These are phyloP conservation scores for Lepidocyrtinus sp. DNA, from an alignment of 2,888 invertebrate species.

Conservation along the genomic window DNA sequence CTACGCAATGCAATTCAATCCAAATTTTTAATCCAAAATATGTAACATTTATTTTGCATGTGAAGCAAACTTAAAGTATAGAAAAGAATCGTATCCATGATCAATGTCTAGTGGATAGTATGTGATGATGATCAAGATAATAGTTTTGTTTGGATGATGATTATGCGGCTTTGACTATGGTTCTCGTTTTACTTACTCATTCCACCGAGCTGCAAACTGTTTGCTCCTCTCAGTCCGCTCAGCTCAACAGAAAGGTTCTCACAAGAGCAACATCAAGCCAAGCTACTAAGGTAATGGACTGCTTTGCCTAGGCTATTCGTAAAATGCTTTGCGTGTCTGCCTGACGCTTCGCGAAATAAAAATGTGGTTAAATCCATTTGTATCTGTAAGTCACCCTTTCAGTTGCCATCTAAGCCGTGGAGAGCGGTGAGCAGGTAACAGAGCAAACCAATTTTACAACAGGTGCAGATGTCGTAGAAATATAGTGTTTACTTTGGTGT, in stretches of 20 bases:
- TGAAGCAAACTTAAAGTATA: not conserved
- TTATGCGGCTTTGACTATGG: conserved; percentile 8
- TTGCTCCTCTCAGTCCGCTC: conserved; percentile 1
- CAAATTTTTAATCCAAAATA: no score
- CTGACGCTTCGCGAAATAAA: conserved; percentile 1
- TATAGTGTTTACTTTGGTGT: no score
- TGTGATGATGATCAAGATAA: not conserved
- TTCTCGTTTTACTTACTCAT: not conserved
- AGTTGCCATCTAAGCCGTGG: conserved; percentile 49
- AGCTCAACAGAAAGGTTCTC: no score
- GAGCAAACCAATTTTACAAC: not conserved
- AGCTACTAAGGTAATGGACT: not conserved
- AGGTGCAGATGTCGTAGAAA: no score
- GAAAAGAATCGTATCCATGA: not conserved
- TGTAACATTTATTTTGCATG: not conserved
- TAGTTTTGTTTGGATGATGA: not conserved
- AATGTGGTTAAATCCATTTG: conserved; percentile 41
- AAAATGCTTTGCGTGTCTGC: not conserved
- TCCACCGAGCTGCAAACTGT: not conserved
- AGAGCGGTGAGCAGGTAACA: conserved; percentile 19
- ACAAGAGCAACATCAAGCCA: not conserved
- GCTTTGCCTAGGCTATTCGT: not conserved
- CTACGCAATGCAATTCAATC: no score
- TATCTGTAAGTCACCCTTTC: conserved; percentile 51
- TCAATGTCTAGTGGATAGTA: not conserved